phyloP scores from a whole-genome alignment of 2,888 invertebrate species.

The Barypeithes pellucidus region DNA sequence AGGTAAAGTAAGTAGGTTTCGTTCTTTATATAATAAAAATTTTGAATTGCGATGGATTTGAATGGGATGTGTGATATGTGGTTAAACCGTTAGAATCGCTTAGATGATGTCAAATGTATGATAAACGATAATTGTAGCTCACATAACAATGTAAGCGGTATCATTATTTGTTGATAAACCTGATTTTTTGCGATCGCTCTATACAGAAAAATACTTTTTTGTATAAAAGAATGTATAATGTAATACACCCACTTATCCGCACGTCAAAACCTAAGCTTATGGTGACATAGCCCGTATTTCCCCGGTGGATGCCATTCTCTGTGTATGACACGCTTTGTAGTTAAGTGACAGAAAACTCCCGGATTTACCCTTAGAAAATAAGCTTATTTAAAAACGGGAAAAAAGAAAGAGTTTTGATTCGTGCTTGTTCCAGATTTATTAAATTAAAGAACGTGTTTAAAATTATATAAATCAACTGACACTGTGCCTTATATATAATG shows the following conservation, averaged over 20 bases:
- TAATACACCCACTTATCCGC: slow-evolving; percentile 41
- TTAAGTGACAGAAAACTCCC: slow-evolving; percentile 37
- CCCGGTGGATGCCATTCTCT: slow-evolving; percentile 36
- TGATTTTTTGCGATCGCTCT: background rate
- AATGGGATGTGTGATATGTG: no score
- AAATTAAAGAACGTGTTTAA: background rate
- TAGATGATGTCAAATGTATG: no score
- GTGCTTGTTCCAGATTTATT: background rate
- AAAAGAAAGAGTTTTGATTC: slow-evolving; percentile 5
- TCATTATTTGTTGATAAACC: no score
- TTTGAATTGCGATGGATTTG: no score
- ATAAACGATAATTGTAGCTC: no score
- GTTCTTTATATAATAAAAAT: no score
- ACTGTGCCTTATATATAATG: no score
- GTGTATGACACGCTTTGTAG: slow-evolving; percentile 36
- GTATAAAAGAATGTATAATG: slow-evolving; percentile 39
- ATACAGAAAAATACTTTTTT: background rate
- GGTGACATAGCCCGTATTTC: slow-evolving; percentile 43
- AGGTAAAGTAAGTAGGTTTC: no score
- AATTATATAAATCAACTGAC: no score
- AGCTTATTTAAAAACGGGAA: slow-evolving; percentile 17
- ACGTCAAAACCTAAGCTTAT: slow-evolving; percentile 41
- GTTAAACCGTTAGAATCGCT: no score
- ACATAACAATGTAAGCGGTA: no score
- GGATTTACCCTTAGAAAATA: slow-evolving; percentile 29